A percentile compares a stretch with the other conserved stretches of the same genome.
Evolutionary conservation across 2,888 invertebrate genomes (phyloP).

Genomic region (Morpho helenor): DNA sequence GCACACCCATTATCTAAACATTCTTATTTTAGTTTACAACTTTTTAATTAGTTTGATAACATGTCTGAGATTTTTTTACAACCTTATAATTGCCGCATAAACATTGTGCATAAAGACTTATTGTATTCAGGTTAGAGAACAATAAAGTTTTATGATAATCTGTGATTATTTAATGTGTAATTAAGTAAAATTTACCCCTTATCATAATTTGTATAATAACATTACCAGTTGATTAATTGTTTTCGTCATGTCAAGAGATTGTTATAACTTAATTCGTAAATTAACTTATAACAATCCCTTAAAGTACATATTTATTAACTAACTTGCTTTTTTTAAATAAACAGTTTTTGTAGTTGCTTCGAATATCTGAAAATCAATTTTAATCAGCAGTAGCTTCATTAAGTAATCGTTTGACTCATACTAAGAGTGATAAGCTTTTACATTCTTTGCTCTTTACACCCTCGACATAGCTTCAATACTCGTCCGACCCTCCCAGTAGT

Average conservation of each 20-base stretch:
- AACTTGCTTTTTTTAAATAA: too few relatives aligned
- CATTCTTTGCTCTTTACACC: too few relatives aligned
- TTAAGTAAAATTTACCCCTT: conserved; percentile 6
- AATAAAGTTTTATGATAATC: conserved; percentile 11
- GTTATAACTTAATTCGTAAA: too few relatives aligned
- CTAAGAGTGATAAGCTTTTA: too few relatives aligned
- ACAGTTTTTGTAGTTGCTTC: too few relatives aligned
- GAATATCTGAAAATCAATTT: too few relatives aligned
- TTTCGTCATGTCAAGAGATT: conserved; percentile 1
- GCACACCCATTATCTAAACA: neutral
- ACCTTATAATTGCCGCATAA: conserved; percentile 6
- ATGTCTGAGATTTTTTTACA: conserved; percentile 4
- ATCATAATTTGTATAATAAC: conserved; percentile 6
- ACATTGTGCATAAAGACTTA: conserved; percentile 3
- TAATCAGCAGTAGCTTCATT: too few relatives aligned
- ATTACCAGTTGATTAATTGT: conserved; percentile 1
- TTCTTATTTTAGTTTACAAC: conserved; percentile 1
- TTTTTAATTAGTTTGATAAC: conserved; percentile 8
- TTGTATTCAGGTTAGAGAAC: conserved; percentile 10
- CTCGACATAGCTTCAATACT: too few relatives aligned
- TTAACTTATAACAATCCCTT: too few relatives aligned
- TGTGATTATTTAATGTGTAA: conserved; percentile 11
- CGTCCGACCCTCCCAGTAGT: too few relatives aligned
- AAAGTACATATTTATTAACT: too few relatives aligned
- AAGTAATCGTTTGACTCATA: too few relatives aligned